phyloP scores from a whole-genome alignment of 2,113 vertebrate species.

The Bujurquina vittata region DNA sequence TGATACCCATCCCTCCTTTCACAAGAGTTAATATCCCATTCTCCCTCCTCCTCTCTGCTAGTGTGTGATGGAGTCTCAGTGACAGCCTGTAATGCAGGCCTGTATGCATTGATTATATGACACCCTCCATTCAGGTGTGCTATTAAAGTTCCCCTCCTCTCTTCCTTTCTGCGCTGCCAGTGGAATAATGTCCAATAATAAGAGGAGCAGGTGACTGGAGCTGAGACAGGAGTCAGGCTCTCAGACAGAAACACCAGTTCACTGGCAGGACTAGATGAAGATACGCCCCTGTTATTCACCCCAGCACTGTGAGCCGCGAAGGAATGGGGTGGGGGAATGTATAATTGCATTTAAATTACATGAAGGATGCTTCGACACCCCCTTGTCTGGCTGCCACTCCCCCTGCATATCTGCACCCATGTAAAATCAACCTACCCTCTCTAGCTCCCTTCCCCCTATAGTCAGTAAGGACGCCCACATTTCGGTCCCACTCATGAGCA shows the following conservation, averaged over 20 bases:
- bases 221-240: constrained; percentile 46
- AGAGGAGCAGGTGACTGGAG: constrained; percentile 60
- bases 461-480: constrained; percentile 12
- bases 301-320: constrained; percentile 12
- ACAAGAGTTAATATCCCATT: constrained; percentile 76
- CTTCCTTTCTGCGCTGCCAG: constrained; percentile 70
- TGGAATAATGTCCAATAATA: constrained; percentile 79
- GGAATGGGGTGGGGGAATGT: constrained; percentile 38
- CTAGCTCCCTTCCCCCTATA: constrained; percentile 41
- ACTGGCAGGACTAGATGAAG: constrained; percentile 56
- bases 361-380: constrained; percentile 66
- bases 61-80: constrained; percentile 73
- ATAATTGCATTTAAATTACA: constrained; percentile 80
- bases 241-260: constrained; percentile 60
- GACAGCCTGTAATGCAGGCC: constrained; percentile 77
- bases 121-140: constrained; percentile 80
- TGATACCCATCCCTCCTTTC: constrained; percentile 69
- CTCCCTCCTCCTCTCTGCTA: constrained; percentile 59
- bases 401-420: constrained; percentile 84
- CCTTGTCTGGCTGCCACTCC: constrained; percentile 74
- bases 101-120: constrained; percentile 83
- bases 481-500: constrained; percentile 20
- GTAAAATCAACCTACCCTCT: constrained; percentile 78
- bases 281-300: constrained; percentile 61
- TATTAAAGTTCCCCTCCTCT: constrained; percentile 79